These are phyloP conservation scores for Arbacia lixula DNA, from an alignment of 53 echinoderm and acorn worm genomes.

Conservation along the genomic window DNA sequence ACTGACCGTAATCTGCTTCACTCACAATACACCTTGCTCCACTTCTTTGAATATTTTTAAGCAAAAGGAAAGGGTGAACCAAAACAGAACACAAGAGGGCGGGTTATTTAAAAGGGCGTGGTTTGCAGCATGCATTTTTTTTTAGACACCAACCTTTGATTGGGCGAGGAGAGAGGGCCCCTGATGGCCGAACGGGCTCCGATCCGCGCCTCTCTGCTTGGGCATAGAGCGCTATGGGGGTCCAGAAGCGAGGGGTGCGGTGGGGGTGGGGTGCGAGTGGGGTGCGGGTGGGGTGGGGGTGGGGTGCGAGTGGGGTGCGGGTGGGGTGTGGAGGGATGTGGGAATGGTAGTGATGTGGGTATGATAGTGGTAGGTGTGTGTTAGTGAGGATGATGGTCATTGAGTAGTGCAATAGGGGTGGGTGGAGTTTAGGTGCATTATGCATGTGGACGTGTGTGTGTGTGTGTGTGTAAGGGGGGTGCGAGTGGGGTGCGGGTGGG, in stretches of 20 bases:
- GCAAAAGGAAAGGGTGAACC: too few relatives aligned
- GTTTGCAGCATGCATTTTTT: too few relatives aligned
- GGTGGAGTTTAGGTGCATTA: too few relatives aligned
- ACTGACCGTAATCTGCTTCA: too few relatives aligned
- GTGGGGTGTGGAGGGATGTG: not conserved
- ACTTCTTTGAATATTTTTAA: too few relatives aligned
- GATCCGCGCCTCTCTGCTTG: conserved; percentile 51
- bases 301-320: not conserved
- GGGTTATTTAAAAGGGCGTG: too few relatives aligned
- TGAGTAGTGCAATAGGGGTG: too few relatives aligned
- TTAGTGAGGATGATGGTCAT: too few relatives aligned
- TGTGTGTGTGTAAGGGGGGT: not conserved
- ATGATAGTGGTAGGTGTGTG: not conserved
- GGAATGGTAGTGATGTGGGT: not conserved
- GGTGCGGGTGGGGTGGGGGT: too few relatives aligned
- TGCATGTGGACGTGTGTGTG: too few relatives aligned
- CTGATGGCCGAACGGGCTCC: conserved; percentile 28
- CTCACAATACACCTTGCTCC: too few relatives aligned
- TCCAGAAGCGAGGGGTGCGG: not conserved
- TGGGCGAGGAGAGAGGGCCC: not conserved
- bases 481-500: not conserved
- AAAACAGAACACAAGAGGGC: too few relatives aligned
- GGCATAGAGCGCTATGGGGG: not conserved
- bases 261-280: not conserved
- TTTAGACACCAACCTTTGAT: conserved; percentile 20